These are phyloP conservation scores for Dryobota labecula DNA, from an alignment of 2,888 invertebrate genomes.

Conservation along the genomic window DNA sequence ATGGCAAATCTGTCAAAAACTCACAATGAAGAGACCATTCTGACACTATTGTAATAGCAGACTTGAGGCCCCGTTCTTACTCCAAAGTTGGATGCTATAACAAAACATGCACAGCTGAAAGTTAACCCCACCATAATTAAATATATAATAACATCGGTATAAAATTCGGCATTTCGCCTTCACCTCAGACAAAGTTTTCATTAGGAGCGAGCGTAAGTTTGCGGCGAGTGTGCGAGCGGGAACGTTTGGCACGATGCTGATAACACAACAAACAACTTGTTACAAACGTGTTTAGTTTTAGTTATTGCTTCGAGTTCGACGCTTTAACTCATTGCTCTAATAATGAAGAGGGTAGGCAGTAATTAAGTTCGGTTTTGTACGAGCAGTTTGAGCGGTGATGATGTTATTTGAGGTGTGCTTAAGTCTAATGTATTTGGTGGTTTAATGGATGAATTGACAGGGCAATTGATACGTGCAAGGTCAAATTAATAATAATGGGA, in stretches of 20 bases:
- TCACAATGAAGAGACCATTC: too few relatives aligned
- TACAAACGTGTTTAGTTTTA: conserved; percentile 91
- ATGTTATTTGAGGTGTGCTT: conserved; percentile 42
- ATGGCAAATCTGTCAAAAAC: too few relatives aligned
- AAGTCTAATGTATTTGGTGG: background rate
- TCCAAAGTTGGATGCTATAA: conserved; percentile 9
- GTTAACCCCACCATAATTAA: conserved; percentile 41
- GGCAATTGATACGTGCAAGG: background rate
- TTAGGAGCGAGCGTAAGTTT: conserved; percentile 86
- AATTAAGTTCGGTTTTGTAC: conserved; percentile 82
- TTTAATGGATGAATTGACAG: background rate
- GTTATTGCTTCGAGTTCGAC: conserved; percentile 89
- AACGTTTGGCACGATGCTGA: conserved; percentile 88
- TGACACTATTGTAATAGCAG: too few relatives aligned
- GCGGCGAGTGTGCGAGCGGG: conserved; percentile 85
- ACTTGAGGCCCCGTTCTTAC: too few relatives aligned
- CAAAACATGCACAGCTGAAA: conserved; percentile 26
- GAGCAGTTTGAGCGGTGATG: conserved; percentile 55
- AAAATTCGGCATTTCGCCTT: conserved; percentile 77
- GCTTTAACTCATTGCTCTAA: conserved; percentile 88
- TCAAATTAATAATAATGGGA: background rate
- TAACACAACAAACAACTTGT: conserved; percentile 91
- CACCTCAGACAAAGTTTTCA: conserved; percentile 88
- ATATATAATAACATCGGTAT: conserved; percentile 70
- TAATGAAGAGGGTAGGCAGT: conserved; percentile 86